Base-by-base conservation (phyloP, 2,797 vertebrate genomes). In the Zenarchopterus dispar region DNA sequence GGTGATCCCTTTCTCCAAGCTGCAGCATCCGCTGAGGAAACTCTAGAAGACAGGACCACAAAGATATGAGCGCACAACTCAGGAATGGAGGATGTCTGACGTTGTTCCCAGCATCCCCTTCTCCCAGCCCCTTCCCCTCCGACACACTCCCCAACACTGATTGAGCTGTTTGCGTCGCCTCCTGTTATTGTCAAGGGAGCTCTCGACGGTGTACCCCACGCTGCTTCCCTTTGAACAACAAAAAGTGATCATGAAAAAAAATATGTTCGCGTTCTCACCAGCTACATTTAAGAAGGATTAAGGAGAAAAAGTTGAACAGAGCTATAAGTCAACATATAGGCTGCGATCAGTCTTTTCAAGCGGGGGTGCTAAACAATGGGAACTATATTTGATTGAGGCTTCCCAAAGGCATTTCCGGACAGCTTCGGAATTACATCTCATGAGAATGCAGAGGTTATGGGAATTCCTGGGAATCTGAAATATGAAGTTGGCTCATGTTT, bases 61-160 rank as follows among this genome's bases (percentile, higher is more conserved):
- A 79, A 92, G 92, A 94, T 92, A 90, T 93, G 93, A 94, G 82
- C 77, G 3, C 90, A 92, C 48, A 47, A 73, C 91, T 93, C 84
- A 89, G 92, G 93, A 94, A 94, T 94, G 91, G 88, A 93, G 93
- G 93, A 94, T 92, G 93, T 94, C 82, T 93, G 92, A 94, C 90
- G 90, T 87, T 51, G 82, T 90, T 92, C 90, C 90, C 74, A 74
- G 77, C 84, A 77, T 83, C 84, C 84, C 84, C 77, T 70, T 71
- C 78, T 72, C 71, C 67, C 61, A 77, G 74, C 75, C 69, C 77
- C 77, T 85, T 84, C 78, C 81, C 84, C 78, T 79, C 66, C 45
- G 19, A 82, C 82, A 73, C 82, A 80, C 76, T 85, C 81, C 72
- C 67, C 71, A 72, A 54, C 78, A 81, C 80, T 86, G 85, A 88